A percentile compares a stretch with the other conserved stretches of the same genome.
Conservation (phyloP, 2,797 vertebrate genomes). For the Poeciliopsis turneri region DNA sequence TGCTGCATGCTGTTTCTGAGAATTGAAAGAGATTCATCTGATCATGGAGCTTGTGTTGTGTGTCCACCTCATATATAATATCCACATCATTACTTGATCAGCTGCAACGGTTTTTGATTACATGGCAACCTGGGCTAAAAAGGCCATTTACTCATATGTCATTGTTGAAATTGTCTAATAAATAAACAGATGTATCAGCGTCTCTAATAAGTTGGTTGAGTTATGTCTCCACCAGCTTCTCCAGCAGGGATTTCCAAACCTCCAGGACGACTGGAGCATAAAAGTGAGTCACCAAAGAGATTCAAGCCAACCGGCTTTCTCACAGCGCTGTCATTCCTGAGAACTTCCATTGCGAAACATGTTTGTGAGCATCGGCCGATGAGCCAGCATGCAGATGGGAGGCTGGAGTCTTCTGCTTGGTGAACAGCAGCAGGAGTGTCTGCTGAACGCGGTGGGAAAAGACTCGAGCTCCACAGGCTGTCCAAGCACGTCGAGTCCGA, state of each 20-base stretch:
- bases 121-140: too few species aligned
- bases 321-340: slow-evolving; percentile 26
- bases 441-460: slow-evolving; percentile 51
- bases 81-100: too few species aligned
- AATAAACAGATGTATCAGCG: too few species aligned
- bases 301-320: slow-evolving; percentile 18
- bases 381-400: slow-evolving; percentile 50
- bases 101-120: too few species aligned
- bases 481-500: slow-evolving; percentile 56
- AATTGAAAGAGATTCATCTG: slow-evolving; percentile 31
- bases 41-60: slow-evolving; percentile 14
- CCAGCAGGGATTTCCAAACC: too few species aligned
- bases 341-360: slow-evolving; percentile 54
- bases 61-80: too few species aligned
- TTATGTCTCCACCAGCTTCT: too few species aligned
- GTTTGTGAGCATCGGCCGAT: slow-evolving; percentile 55
- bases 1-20: slow-evolving; percentile 3
- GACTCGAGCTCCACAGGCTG: slow-evolving; percentile 48
- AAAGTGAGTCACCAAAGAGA: slow-evolving; percentile 9
- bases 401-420: slow-evolving; percentile 56
- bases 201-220: too few species aligned
- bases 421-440: slow-evolving; percentile 66
- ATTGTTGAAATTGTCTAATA: too few species aligned
- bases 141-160: too few species aligned
- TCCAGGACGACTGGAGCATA: too few species aligned